Evolutionary conservation across 2,113 vertebrate genomes (phyloP).

Genomic region (Upupa epops): DNA sequence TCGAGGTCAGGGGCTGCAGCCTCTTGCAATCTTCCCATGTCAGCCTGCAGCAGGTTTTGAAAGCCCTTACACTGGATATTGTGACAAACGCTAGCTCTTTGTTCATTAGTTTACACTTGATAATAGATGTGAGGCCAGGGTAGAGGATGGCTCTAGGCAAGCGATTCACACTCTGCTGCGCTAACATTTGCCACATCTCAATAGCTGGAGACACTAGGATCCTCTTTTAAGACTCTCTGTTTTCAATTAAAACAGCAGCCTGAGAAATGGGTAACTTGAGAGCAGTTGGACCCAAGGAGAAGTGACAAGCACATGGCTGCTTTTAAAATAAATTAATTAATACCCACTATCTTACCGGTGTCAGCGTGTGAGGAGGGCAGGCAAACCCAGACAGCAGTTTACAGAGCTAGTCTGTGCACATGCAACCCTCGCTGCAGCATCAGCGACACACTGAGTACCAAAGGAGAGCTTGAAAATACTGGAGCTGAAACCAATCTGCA

Average conservation of each 20-base stretch:
- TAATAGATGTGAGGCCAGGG: conserved; percentile 1
- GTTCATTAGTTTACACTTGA: conserved; percentile 34
- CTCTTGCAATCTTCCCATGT: not conserved
- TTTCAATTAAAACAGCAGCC: conserved; percentile 49
- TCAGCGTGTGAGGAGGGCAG: not conserved
- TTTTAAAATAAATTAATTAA: conserved; percentile 40
- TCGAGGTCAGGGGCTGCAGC: conserved; percentile 29
- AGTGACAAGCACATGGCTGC: conserved; percentile 2
- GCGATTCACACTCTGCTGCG: conserved; percentile 14
- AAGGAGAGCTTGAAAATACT: not conserved
- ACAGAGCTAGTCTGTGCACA: not conserved
- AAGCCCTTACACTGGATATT: not conserved
- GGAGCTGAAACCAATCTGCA: not conserved
- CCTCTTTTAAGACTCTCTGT: not conserved
- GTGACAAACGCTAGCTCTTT: not conserved
- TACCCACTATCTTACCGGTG: not conserved
- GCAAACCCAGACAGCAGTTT: not conserved
- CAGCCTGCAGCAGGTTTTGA: not conserved
- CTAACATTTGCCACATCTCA: not conserved
- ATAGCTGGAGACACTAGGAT: not conserved
- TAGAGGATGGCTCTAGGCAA: not conserved
- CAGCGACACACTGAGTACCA: not conserved
- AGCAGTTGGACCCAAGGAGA: not conserved
- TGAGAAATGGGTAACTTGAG: conserved; percentile 9
- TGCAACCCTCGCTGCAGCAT: rapidly evolving